Evolutionary conservation across 2,797 vertebrate genomes (phyloP).

Genomic region (Sebastolobus alascanus): DNA sequence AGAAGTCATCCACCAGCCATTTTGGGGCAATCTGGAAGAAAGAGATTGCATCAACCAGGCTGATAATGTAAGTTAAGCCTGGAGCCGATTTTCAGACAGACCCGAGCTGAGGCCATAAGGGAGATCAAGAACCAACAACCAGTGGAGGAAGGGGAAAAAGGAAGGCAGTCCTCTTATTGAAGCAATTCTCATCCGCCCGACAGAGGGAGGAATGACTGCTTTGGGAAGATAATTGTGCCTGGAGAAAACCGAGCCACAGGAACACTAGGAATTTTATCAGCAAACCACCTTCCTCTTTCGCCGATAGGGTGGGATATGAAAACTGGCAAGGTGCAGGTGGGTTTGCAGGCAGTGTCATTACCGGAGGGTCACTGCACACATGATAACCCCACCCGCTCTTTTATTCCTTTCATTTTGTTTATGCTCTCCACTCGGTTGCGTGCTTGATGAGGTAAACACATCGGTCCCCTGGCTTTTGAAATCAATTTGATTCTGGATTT

Average conservation of each 20-base stretch:
- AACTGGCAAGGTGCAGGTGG: constrained; percentile 74
- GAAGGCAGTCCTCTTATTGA: constrained; percentile 56
- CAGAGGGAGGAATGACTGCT: constrained; percentile 72
- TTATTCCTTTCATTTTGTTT: constrained; percentile 75
- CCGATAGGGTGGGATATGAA: constrained; percentile 69
- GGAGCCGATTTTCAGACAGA: constrained; percentile 64
- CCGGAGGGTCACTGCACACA: constrained; percentile 53
- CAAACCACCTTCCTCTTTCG: constrained; percentile 56
- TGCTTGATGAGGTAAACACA: constrained; percentile 76
- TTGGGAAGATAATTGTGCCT: constrained; percentile 77
- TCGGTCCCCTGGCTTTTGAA: constrained; percentile 68
- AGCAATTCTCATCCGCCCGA: constrained; percentile 64
- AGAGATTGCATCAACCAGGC: constrained; percentile 75
- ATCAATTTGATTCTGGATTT: constrained; percentile 72
- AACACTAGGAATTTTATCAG: constrained; percentile 75
- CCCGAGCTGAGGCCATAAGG: constrained; percentile 30
- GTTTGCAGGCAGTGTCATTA: constrained; percentile 73
- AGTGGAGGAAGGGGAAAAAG: constrained; percentile 5
- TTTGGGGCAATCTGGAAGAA: constrained; percentile 65
- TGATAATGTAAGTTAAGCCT: constrained; percentile 75
- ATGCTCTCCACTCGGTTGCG: constrained; percentile 70
- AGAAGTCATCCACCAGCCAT: constrained; percentile 55
- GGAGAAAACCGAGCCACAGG: constrained; percentile 68
- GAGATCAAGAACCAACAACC: constrained; percentile 52
- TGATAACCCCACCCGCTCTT: constrained; percentile 64